These are phyloP conservation scores for Periphyllus acericola DNA, from an alignment of 2,888 invertebrate genomes.

Conservation along the genomic window DNA sequence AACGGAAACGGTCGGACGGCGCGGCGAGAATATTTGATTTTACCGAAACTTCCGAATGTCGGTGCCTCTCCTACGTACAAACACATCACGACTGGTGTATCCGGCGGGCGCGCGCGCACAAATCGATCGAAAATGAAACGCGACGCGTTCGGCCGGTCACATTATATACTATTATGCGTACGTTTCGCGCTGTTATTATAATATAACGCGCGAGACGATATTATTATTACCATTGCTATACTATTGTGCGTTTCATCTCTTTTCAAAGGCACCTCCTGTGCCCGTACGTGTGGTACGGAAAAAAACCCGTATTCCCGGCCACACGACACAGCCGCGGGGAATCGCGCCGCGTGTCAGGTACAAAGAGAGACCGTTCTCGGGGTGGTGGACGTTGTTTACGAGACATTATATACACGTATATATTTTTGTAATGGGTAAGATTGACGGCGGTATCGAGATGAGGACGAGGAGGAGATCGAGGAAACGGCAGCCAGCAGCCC, in stretches of 20 bases:
- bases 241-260: not conserved
- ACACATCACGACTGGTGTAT: too few species aligned
- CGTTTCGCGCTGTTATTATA: not conserved
- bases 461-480: slow-evolving; percentile 45
- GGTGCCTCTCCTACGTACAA: too few species aligned
- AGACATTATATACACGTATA: not conserved
- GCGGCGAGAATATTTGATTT: slow-evolving; percentile 40
- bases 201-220: not conserved
- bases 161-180: not conserved
- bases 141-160: not conserved
- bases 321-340: slow-evolving; percentile 26
- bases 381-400: slow-evolving; percentile 37
- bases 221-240: not conserved
- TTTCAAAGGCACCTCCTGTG: not conserved
- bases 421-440: slow-evolving; percentile 8
- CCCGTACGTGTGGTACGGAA: not conserved
- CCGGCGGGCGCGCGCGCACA: not conserved
- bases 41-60: slow-evolving; percentile 22
- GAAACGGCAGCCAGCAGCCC: slow-evolving; percentile 47
- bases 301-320: slow-evolving; percentile 24
- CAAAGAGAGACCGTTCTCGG: not conserved
- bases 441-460: slow-evolving; percentile 23
- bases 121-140: not conserved
- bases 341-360: slow-evolving; percentile 16
- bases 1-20: slow-evolving; percentile 38